Conservation (phyloP, 2,888 invertebrate species). For the Conomelus anceps region DNA sequence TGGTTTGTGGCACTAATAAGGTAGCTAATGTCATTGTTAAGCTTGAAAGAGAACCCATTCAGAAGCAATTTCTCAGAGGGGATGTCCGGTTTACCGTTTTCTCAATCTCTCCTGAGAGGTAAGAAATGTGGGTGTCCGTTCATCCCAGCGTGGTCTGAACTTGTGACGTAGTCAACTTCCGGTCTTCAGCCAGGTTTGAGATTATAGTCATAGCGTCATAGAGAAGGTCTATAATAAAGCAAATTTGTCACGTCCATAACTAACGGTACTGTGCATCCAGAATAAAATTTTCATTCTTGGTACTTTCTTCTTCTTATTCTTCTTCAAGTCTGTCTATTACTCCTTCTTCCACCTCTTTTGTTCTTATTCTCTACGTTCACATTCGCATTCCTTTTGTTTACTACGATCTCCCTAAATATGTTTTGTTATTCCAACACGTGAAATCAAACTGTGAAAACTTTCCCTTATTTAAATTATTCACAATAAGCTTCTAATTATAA, state of each 20-base stretch:
- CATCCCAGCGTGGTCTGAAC: not conserved
- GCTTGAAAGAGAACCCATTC: no score
- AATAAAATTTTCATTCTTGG: not conserved
- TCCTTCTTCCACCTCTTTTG: not conserved
- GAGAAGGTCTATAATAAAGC: not conserved
- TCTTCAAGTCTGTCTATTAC: not conserved
- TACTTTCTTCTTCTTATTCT: not conserved
- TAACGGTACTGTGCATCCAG: not conserved
- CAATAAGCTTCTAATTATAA: no score
- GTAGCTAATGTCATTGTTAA: not conserved
- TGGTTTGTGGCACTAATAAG: not conserved
- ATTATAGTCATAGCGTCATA: not conserved
- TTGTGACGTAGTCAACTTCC: not conserved
- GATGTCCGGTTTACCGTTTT: not conserved
- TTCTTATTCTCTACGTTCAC: not conserved
- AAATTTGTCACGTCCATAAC: not conserved
- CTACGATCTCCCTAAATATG: no score
- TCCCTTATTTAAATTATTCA: no score
- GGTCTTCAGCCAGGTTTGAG: not conserved
- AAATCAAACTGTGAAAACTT: no score
- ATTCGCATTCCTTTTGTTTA: not conserved
- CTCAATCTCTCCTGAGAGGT: not conserved
- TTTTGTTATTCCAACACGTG: not conserved
- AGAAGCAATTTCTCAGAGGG: not conserved
- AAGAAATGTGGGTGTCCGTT: not conserved